These are phyloP conservation scores for Calameuta pallipes DNA, from an alignment of 2,888 invertebrate species.

Conservation along the genomic window DNA sequence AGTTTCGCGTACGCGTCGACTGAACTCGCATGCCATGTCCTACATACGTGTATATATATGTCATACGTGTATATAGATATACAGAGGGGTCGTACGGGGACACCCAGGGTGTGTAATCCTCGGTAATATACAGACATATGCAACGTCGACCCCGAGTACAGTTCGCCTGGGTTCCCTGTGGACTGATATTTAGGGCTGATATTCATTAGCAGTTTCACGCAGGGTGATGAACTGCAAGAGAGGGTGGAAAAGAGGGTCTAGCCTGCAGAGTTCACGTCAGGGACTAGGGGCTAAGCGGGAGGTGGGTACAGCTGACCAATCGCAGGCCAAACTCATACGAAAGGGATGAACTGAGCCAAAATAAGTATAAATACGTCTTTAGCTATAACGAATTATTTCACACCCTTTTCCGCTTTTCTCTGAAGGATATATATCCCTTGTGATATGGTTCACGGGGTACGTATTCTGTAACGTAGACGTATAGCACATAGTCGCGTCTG, in stretches of 20 bases:
- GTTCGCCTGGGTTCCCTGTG: conserved; percentile 23
- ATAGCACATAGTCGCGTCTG: too few relatives aligned
- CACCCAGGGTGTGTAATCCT: conserved; percentile 47
- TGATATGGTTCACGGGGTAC: too few relatives aligned
- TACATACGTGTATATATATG: conserved; percentile 8
- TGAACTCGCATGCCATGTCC: conserved; percentile 14
- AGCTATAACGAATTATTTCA: too few relatives aligned
- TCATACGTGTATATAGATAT: conserved; percentile 10
- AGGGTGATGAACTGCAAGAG: conserved; percentile 48
- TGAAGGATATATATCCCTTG: too few relatives aligned
- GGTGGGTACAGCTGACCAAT: too few relatives aligned
- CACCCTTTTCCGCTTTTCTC: too few relatives aligned
- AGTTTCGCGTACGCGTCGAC: conserved; percentile 30
- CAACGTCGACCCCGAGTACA: conserved; percentile 33
- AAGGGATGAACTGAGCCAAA: too few relatives aligned
- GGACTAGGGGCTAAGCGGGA: too few relatives aligned
- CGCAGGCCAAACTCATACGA: too few relatives aligned
- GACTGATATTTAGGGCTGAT: conserved; percentile 58
- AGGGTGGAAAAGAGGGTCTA: conserved; percentile 11
- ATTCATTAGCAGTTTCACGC: conserved; percentile 64
- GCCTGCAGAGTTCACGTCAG: too few relatives aligned
- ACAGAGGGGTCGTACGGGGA: conserved; percentile 26
- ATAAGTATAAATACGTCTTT: too few relatives aligned
- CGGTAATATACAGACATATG: conserved; percentile 61
- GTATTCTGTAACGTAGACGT: too few relatives aligned